Evolutionary conservation across 2,797 vertebrate species (phyloP).

Genomic region (Dermochelys coriacea): DNA sequence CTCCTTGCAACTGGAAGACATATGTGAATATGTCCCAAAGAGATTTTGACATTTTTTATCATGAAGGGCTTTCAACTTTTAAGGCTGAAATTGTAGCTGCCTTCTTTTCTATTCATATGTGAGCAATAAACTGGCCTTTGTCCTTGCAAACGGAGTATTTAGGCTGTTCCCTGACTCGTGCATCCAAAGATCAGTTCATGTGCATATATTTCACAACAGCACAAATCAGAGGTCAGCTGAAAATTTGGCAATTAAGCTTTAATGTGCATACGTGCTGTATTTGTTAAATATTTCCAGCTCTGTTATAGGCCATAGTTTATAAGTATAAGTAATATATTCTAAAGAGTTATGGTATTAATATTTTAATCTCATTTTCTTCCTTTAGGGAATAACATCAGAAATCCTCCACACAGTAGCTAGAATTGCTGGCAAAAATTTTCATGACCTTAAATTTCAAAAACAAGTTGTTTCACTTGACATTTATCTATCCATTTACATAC

Average conservation of each 20-base stretch:
- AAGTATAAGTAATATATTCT: not conserved
- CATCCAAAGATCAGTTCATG: no score
- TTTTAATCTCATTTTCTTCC: fast-evolving
- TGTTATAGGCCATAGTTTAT: not conserved
- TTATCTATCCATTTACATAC: not conserved
- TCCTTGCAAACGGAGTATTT: not conserved
- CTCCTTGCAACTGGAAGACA: not conserved
- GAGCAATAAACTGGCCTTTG: not conserved
- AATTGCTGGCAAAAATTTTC: not conserved
- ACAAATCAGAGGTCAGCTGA: not conserved
- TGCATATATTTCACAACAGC: not conserved
- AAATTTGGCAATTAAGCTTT: not conserved
- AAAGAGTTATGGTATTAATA: not conserved
- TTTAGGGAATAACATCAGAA: not conserved
- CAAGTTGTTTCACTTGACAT: not conserved
- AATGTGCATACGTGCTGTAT: fast-evolving
- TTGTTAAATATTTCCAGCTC: not conserved
- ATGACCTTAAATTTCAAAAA: not conserved
- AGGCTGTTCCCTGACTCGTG: not conserved
- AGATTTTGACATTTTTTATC: not conserved
- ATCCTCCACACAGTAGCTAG: not conserved
- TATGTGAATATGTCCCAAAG: not conserved
- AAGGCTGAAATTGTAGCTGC: not conserved
- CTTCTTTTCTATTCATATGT: not conserved
- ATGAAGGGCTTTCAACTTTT: not conserved